Conservation (phyloP, 2,797 vertebrate species). For the Borostomias antarcticus region DNA sequence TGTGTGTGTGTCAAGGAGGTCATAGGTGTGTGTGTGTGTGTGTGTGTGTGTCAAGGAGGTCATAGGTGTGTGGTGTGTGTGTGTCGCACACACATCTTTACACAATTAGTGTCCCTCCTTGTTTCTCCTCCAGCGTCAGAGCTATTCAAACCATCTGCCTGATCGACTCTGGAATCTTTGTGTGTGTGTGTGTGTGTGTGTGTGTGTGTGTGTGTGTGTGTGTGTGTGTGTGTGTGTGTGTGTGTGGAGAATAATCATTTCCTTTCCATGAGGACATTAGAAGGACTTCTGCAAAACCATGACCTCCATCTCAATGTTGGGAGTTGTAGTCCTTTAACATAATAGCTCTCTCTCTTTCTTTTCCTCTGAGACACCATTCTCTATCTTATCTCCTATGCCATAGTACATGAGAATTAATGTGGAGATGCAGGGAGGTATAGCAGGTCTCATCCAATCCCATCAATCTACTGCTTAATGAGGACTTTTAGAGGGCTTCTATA, state of each 20-base stretch:
- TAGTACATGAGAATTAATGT: slow-evolving; percentile 11
- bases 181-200: too few species aligned
- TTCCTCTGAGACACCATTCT: not conserved
- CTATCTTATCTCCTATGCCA: not conserved
- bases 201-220: too few species aligned
- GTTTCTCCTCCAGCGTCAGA: slow-evolving; percentile 4
- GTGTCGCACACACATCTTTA: slow-evolving; percentile 9
- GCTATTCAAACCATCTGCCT: slow-evolving; percentile 11
- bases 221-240: too few species aligned
- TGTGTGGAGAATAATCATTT: not conserved
- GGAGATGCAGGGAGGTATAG: slow-evolving; percentile 22
- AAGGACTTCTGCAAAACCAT: not conserved
- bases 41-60: not conserved
- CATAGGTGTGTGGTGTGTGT: not conserved
- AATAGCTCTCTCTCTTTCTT: not conserved
- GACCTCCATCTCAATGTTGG: not conserved
- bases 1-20: not conserved
- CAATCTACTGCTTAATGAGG: slow-evolving; percentile 40
- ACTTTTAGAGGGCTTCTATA: slow-evolving; percentile 21
- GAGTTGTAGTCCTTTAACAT: not conserved
- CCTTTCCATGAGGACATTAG: not conserved
- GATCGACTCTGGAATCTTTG: not conserved
- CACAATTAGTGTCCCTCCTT: not conserved
- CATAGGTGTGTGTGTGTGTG: too few species aligned
- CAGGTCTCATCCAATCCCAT: slow-evolving; percentile 29